Evolutionary conservation across 2,797 vertebrate species (phyloP).

Genomic region (Gallirallus australis): DNA sequence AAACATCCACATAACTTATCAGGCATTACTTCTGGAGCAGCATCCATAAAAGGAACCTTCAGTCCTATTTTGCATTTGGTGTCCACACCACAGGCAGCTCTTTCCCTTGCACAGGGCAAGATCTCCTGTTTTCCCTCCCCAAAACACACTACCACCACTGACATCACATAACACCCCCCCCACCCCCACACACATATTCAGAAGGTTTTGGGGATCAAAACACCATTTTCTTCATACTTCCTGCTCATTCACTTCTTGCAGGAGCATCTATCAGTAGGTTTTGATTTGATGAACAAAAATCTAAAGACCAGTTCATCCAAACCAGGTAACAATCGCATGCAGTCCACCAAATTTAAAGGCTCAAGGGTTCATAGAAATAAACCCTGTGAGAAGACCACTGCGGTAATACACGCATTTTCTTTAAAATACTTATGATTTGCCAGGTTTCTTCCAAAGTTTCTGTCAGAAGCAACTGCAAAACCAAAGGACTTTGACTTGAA

Average conservation of each 20-base stretch:
- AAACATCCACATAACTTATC: background rate
- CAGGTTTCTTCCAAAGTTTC: background rate
- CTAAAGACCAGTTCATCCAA: background rate
- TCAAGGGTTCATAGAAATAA: rapidly evolving
- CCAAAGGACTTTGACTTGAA: background rate
- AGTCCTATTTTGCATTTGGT: background rate
- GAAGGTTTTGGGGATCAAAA: background rate
- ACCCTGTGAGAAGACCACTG: background rate
- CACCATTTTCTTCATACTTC: background rate
- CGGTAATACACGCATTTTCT: background rate
- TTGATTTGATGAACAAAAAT: background rate
- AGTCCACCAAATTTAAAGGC: background rate
- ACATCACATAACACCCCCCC: background rate
- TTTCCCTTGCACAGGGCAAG: background rate
- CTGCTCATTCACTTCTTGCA: background rate
- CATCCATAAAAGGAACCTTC: background rate
- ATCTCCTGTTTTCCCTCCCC: background rate
- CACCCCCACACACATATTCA: too few relatives aligned
- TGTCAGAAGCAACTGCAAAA: rapidly evolving
- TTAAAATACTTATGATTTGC: background rate
- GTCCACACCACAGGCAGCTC: rapidly evolving
- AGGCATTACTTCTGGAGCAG: background rate
- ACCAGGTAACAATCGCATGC: background rate
- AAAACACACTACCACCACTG: background rate
- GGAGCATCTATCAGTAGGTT: rapidly evolving